A percentile compares a stretch with the other conserved stretches of the same genome.
These are phyloP conservation scores for Phylloscopus trochilus DNA, from an alignment of 2,113 vertebrate genomes.

Conservation along the genomic window DNA sequence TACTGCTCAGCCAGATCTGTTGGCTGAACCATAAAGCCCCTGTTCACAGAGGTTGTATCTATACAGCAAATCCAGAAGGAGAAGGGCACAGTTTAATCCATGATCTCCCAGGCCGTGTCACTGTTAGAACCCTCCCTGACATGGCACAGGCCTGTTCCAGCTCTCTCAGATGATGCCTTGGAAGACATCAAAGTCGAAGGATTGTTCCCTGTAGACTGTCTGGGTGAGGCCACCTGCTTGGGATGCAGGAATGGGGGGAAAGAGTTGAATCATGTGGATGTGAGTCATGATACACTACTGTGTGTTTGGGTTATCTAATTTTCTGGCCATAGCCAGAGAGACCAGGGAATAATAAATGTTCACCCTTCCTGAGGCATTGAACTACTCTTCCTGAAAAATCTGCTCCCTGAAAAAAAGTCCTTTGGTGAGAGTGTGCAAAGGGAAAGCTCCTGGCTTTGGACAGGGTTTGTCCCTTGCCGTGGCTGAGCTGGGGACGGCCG, in stretches of 20 bases:
- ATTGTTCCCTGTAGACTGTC: not conserved
- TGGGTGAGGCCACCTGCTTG: constrained; percentile 15
- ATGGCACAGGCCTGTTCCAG: not conserved
- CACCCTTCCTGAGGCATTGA: not conserved
- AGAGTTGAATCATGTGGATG: not conserved
- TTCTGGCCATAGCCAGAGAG: not conserved
- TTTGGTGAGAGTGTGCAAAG: not conserved
- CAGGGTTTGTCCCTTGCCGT: not conserved
- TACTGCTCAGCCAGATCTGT: not conserved
- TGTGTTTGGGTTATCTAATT: not conserved
- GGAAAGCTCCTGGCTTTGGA: not conserved
- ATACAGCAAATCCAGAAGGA: not conserved
- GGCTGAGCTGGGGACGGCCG: not conserved
- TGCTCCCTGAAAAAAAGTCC: not conserved
- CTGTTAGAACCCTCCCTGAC: not conserved
- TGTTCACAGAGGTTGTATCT: not conserved
- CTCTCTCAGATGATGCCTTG: not conserved
- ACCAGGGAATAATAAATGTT: not conserved
- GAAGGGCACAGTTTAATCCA: not conserved
- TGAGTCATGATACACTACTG: not conserved
- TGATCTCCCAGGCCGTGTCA: not conserved
- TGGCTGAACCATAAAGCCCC: not conserved
- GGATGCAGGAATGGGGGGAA: not conserved
- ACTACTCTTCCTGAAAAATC: not conserved
- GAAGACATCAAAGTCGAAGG: not conserved